Conservation (phyloP, 2,113 vertebrate species). For the Opisthocomus hoazin region DNA sequence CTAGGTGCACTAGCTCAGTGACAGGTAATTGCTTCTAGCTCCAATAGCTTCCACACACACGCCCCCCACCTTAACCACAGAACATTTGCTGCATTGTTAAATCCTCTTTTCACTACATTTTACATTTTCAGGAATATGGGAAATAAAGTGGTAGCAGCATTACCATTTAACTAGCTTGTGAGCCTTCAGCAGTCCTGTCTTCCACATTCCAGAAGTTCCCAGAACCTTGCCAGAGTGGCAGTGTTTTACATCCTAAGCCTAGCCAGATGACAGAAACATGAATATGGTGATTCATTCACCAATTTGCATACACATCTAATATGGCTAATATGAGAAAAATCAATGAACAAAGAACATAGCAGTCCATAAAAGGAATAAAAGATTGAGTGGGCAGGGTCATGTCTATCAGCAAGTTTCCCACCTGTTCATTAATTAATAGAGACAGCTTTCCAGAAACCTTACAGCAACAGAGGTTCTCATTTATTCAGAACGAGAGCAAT, state of each 20-base stretch:
- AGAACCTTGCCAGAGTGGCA: background rate
- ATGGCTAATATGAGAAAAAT: background rate
- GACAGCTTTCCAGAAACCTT: background rate
- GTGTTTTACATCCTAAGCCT: background rate
- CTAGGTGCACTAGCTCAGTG: background rate
- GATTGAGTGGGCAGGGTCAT: background rate
- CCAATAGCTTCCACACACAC: too few species aligned
- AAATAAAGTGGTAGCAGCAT: background rate
- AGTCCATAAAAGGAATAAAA: background rate
- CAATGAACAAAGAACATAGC: background rate
- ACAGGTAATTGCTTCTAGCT: background rate
- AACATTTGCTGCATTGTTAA: background rate
- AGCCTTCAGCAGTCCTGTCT: background rate
- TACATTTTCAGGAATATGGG: background rate
- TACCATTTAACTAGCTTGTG: background rate
- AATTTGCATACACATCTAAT: background rate
- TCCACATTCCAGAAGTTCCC: background rate
- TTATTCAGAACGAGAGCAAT: background rate
- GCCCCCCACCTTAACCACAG: background rate
- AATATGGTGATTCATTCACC: background rate
- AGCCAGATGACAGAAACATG: background rate
- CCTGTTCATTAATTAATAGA: background rate
- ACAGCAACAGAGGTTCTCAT: background rate
- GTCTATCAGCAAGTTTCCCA: background rate
- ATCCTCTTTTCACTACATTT: background rate